Percentiles rank a stretch among this genome's conserved stretches.
phyloP scores from a whole-genome alignment of 2,888 invertebrate species.

The Rhamphomyia laevipes region DNA sequence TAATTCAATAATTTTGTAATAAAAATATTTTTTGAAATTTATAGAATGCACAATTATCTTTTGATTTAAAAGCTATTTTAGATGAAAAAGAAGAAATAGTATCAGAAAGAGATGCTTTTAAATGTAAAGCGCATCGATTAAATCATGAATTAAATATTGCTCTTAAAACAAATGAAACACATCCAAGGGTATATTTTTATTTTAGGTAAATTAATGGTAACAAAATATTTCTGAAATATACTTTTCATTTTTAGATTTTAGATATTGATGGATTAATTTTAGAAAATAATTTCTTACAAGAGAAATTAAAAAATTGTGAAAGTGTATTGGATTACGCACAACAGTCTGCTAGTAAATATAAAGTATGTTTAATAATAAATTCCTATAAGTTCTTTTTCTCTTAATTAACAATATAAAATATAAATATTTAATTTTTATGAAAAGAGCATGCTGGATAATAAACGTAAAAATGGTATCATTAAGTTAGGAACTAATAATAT shows the following conservation, averaged over 20 bases:
- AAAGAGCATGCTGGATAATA: conserved; percentile 57
- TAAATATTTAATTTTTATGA: neutral
- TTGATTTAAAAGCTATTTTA: conserved; percentile 63
- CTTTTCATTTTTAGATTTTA: conserved; percentile 39
- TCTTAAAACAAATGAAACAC: conserved; percentile 36
- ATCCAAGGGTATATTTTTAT: conserved; percentile 24
- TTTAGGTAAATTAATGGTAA: neutral
- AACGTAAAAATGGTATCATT: conserved; percentile 57
- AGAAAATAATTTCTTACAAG: conserved; percentile 77
- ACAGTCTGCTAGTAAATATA: conserved; percentile 61
- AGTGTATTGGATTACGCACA: conserved; percentile 67
- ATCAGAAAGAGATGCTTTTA: conserved; percentile 70
- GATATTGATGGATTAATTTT: conserved; percentile 69
- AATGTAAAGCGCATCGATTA: conserved; percentile 68
- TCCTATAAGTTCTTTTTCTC: neutral
- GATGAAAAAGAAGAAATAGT: conserved; percentile 79
- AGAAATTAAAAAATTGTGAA: conserved; percentile 63
- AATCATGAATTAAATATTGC: conserved; percentile 69
- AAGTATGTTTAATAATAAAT: conserved; percentile 39
- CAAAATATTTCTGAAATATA: neutral
- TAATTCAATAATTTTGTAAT: neutral
- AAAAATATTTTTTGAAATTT: conserved; percentile 13
- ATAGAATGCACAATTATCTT: conserved; percentile 59
- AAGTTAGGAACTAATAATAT: conserved; percentile 54
- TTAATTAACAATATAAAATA: too few relatives aligned